phyloP scores from a whole-genome alignment of 2,113 vertebrate species.

The Semnopithecus entellus region DNA sequence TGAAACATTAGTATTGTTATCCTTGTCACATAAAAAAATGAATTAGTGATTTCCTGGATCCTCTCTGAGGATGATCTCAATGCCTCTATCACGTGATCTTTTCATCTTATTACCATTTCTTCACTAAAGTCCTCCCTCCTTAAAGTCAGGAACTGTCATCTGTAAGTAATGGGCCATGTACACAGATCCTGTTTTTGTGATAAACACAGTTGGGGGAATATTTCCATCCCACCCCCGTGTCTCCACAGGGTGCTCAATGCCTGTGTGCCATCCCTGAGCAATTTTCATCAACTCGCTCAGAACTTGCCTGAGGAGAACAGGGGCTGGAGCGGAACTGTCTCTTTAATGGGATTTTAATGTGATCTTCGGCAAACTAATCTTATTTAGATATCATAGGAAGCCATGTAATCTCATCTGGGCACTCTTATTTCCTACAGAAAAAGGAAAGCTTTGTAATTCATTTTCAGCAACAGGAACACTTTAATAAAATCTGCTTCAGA shows the following conservation, averaged over 20 bases:
- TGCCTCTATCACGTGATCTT: not conserved
- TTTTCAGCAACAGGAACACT: slow-evolving; percentile 73
- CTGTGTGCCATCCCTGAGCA: slow-evolving; percentile 73
- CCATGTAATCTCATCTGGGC: slow-evolving; percentile 73
- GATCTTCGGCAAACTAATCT: slow-evolving; percentile 78
- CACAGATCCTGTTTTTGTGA: slow-evolving; percentile 7
- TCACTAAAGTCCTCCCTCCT: slow-evolving; percentile 48
- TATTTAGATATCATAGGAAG: slow-evolving; percentile 81
- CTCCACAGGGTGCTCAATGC: slow-evolving; percentile 66
- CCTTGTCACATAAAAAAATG: slow-evolving; percentile 59
- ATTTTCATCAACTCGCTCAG: slow-evolving; percentile 69
- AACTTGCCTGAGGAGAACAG: slow-evolving; percentile 75
- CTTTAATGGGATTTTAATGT: slow-evolving; percentile 84
- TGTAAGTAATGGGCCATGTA: slow-evolving; percentile 68
- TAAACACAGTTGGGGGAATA: not conserved
- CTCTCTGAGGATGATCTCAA: slow-evolving; percentile 57
- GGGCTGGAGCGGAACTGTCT: slow-evolving; percentile 76
- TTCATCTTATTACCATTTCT: slow-evolving; percentile 64
- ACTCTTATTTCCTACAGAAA: slow-evolving; percentile 61
- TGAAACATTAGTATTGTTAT: slow-evolving; percentile 62
- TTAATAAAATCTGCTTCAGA: slow-evolving; percentile 68
- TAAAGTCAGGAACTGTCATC: slow-evolving; percentile 58
- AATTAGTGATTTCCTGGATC: slow-evolving; percentile 63
- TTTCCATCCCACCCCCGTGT: slow-evolving; percentile 4
- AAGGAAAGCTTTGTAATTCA: slow-evolving; percentile 62